phyloP scores from a whole-genome alignment of 2,888 invertebrate species.

The Chloroclysta siterata region DNA sequence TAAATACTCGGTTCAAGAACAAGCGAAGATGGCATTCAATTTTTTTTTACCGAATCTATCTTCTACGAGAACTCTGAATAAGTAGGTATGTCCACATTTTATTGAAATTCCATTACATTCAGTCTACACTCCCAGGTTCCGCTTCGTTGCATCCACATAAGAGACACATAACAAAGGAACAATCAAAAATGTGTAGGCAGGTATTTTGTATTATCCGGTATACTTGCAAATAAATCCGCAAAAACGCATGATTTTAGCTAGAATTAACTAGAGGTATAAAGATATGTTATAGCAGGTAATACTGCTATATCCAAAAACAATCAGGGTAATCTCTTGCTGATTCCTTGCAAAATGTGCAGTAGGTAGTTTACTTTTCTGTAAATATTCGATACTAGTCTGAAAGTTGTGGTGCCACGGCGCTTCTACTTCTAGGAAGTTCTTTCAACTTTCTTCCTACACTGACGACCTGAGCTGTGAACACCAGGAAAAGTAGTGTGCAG shows the following conservation, averaged over 20 bases:
- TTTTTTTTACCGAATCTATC: not conserved
- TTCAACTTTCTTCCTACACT: no score
- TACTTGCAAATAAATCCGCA: not conserved
- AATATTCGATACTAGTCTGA: no score
- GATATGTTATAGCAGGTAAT: no score
- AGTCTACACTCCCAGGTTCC: slow-evolving; percentile 39
- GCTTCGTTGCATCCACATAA: slow-evolving; percentile 30
- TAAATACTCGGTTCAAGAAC: not conserved
- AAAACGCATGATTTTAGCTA: no score
- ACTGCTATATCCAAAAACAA: not conserved
- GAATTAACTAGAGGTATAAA: not conserved
- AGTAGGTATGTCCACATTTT: slow-evolving; percentile 13
- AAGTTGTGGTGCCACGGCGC: no score
- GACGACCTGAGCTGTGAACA: no score
- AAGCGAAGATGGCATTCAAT: not conserved
- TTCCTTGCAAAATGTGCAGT: no score
- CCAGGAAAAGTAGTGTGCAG: no score
- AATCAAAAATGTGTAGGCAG: slow-evolving; percentile 18
- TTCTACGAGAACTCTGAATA: not conserved
- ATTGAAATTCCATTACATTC: slow-evolving; percentile 29
- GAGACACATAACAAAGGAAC: slow-evolving; percentile 38
- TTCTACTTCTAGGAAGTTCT: no score
- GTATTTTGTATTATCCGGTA: slow-evolving; percentile 9
- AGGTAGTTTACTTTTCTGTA: no score
- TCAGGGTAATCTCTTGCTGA: not conserved